Base-by-base conservation (phyloP, 2,888 invertebrate species). In the Tetheella fluctuosa region DNA sequence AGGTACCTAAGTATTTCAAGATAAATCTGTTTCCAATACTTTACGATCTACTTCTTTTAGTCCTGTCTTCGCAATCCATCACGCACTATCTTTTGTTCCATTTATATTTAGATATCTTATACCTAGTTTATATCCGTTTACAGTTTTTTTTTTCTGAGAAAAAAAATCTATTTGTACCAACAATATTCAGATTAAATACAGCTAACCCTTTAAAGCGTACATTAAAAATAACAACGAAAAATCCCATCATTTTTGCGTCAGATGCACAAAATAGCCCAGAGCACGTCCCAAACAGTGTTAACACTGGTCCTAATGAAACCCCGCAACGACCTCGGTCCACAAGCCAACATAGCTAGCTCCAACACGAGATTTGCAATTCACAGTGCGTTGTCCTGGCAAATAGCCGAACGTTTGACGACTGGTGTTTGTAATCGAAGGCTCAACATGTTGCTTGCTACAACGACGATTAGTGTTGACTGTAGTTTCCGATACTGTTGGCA, bases 281-380 rank as follows among this genome's bases (percentile, higher is more conserved):
- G 23, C 34, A 55, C 37, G 20, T 34, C 34, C 34, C 34, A 34
- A 55, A 55, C 23, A 55, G 55, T 42, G 53, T 59, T 59, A 37
- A 60, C 62, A 60, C 57, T 54, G 57, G 52, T 59, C n/a, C 58
- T 60, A 57, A 53, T 59, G 59, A 60, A 48, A 23, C 48, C 39
- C 57, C 37, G 20, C 42, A 59, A 64, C 42, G 39, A 59, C 59
- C 57, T 60, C 42, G 20, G 52, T 54, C 30, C 28, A 52, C 60
- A 62, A 57, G 37, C 61, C 60, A 64, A 63, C 65, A 62, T 53
- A 63, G 15, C 54, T 54, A 52, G 58, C 59, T 59, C 60, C 62
- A 64, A 63, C 64, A 65, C 64, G 63, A 71, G 71, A 82, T 83
- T 83, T 83, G 76, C 74, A 80, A 83, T 83, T 81, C 81, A 74